Base-by-base conservation (phyloP, 2,113 vertebrate genomes). In the Salvelinus namaycush region DNA sequence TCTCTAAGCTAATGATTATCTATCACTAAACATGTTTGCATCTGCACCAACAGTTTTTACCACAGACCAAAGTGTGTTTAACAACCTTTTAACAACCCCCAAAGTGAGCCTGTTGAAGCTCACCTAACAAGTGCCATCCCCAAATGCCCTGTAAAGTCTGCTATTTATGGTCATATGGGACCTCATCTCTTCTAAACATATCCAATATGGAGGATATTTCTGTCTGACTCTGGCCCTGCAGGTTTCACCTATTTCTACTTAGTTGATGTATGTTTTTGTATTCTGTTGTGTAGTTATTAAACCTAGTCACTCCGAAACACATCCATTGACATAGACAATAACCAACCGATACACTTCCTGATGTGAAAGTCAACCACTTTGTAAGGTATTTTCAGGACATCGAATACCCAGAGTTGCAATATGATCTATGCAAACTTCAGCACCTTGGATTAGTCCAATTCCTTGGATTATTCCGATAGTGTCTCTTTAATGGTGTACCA, bases 341-440 rank as follows among this genome's bases (percentile, higher is more conserved):
- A 78, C 5, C 57, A 68, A 71, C 75, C 77, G 75, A 66, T 74
- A 72, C 65, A 26, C 77, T 74, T 70, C n/a, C 39, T 51, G 39
- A 66, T 79, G 70, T 77, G 64, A 82, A 72, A 49, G 13, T 72
- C 62, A 72, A 76, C 49, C 73, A 72, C 64, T 73, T 49, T 49
- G 9, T 76, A 16, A 27, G 22, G 22, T 70, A 11, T 80, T 77
- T 48, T 26, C 20, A 11, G 24, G 24, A 78, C 73, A 70, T 74
- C 64, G 26, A 65, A 34, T 51, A 62, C 48, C 11, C 44, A 74
- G 26, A 62, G 24, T 62, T 81, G 71, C 44, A 68, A 85, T 87
- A 78, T 91, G 80, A 86, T 81, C 24, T 49, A 81, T 87, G 87
- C 81, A 39, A 88, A 89, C 90, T 92, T 92, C 88, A 90, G 81